Percentiles rank a stretch among this genome's conserved stretches.
Conservation (phyloP, 2,888 invertebrate genomes). For the Pheosia tremula region DNA sequence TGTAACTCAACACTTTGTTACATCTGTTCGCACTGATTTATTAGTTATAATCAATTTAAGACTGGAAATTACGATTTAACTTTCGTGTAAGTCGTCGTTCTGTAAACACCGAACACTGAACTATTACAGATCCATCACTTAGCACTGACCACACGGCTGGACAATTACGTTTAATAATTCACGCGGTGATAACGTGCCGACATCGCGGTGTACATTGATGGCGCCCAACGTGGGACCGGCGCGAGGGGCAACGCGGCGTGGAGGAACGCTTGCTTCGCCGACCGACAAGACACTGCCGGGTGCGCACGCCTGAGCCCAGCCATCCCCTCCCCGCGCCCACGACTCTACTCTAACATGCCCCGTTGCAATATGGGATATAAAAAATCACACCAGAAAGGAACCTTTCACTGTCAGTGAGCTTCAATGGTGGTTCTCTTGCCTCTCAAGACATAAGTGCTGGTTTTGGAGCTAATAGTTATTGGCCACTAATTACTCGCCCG, state of each 20-base stretch:
- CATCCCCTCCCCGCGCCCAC: conserved; percentile 50
- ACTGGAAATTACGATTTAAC: conserved; percentile 15
- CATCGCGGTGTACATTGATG: conserved; percentile 53
- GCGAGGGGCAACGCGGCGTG: conserved; percentile 33
- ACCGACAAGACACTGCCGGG: conserved; percentile 70
- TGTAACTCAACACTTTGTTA: conserved; percentile 36
- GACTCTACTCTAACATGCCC: conserved; percentile 40
- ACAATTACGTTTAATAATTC: conserved; percentile 30
- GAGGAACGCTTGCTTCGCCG: conserved; percentile 52
- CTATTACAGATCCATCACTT: conserved; percentile 38
- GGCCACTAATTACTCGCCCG: conserved; percentile 65
- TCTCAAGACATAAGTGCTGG: conserved; percentile 60
- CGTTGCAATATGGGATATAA: conserved; percentile 74
- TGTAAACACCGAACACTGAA: conserved; percentile 46
- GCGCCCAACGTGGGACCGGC: conserved; percentile 68
- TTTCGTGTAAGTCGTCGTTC: conserved; percentile 26
- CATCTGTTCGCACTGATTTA: conserved; percentile 34
- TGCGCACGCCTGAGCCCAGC: conserved; percentile 80
- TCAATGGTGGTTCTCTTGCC: conserved; percentile 67
- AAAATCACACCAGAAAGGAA: conserved; percentile 72
- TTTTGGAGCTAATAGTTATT: conserved; percentile 70
- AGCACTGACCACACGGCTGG: conserved; percentile 27
- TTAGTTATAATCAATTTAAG: conserved; percentile 37
- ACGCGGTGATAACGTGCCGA: conserved; percentile 38
- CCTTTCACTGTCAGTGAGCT: conserved; percentile 74